Percentiles rank a stretch among this genome's conserved stretches.
Evolutionary conservation across 2,113 vertebrate genomes (phyloP).

Genomic region (Hydrolagus affinis): DNA sequence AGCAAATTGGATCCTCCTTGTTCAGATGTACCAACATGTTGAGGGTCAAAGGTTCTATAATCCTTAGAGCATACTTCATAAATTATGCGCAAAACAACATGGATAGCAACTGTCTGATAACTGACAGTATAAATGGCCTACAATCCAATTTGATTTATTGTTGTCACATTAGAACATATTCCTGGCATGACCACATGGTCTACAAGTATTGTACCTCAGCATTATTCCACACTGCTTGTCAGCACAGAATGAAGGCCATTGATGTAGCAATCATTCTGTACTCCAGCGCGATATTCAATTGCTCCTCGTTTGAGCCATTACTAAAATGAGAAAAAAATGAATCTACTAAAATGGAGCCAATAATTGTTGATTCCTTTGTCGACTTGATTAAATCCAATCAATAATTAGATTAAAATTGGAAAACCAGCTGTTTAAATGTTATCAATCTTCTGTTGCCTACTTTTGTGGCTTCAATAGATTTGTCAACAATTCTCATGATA

Average conservation of each 20-base stretch:
- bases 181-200: not conserved
- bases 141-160: slow-evolving; percentile 4
- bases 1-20: slow-evolving; percentile 9
- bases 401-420: not conserved
- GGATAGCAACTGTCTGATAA: not conserved
- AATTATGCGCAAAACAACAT: not conserved
- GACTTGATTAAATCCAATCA: slow-evolving; percentile 23
- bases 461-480: slow-evolving; percentile 17
- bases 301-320: slow-evolving; percentile 22
- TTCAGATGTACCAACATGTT: not conserved
- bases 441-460: slow-evolving; percentile 9
- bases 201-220: no score
- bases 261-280: slow-evolving; percentile 6
- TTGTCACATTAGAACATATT: not conserved
- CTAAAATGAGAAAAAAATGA: slow-evolving; percentile 30
- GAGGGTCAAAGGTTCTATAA: not conserved
- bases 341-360: slow-evolving; percentile 26
- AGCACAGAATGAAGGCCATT: not conserved
- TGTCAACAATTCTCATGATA: slow-evolving; percentile 19
- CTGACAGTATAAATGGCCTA: not conserved
- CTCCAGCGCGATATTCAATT: not conserved
- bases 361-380: slow-evolving; percentile 23
- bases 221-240: not conserved
- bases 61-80: slow-evolving; percentile 2
- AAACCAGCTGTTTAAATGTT: not conserved